Percentiles rank a stretch among this genome's conserved stretches.
phyloP scores from a whole-genome alignment of 2,797 vertebrate species.

The Aldrovandia affinis region DNA sequence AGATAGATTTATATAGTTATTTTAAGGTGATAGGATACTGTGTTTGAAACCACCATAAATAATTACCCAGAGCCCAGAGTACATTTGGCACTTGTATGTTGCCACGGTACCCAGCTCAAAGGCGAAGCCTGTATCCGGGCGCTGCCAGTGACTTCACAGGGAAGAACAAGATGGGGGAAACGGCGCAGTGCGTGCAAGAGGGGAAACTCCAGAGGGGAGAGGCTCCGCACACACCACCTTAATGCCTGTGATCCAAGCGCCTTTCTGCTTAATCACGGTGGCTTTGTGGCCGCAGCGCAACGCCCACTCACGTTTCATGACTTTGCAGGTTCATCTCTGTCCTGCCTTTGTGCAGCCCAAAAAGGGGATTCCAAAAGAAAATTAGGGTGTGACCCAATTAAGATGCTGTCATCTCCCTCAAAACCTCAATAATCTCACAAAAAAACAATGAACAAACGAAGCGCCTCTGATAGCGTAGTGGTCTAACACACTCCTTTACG shows the following conservation, averaged over 20 bases:
- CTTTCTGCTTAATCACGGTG: slow-evolving; percentile 58
- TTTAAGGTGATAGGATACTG: background rate
- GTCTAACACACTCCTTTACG: too few relatives aligned
- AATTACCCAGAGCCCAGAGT: background rate
- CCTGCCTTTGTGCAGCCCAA: slow-evolving; percentile 38
- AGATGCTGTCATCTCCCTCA: slow-evolving; percentile 43
- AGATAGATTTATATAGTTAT: background rate
- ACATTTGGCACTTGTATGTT: background rate
- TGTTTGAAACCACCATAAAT: background rate
- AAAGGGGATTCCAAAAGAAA: slow-evolving; percentile 42
- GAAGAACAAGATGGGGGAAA: background rate
- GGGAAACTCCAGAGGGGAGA: slow-evolving; percentile 71
- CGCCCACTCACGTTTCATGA: slow-evolving; percentile 43
- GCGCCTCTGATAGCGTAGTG: too few relatives aligned
- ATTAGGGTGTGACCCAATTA: slow-evolving; percentile 27
- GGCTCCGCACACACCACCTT: slow-evolving; percentile 74
- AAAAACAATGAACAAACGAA: too few relatives aligned
- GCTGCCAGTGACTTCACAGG: background rate
- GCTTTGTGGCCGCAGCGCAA: slow-evolving; percentile 39
- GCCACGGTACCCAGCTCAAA: background rate
- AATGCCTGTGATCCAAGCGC: slow-evolving; percentile 65
- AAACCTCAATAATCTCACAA: slow-evolving; percentile 10
- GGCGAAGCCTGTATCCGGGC: too few relatives aligned
- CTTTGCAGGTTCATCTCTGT: slow-evolving; percentile 52
- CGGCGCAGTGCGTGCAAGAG: slow-evolving; percentile 36